Evolutionary conservation across 1,140 invertebrate species (phyloP).

Genomic region (Aphelinus certus): DNA sequence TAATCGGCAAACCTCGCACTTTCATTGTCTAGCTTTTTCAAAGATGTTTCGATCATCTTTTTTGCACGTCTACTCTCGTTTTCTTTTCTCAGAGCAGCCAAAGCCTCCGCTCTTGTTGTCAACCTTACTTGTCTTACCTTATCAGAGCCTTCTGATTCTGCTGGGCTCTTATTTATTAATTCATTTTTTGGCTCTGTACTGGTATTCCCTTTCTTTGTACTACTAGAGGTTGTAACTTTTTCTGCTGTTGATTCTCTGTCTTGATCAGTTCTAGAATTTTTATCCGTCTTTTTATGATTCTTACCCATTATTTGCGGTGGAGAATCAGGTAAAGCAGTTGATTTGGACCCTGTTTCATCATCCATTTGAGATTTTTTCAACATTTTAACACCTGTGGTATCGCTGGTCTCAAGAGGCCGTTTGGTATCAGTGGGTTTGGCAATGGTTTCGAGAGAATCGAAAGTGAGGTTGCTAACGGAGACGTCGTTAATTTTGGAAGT

Average conservation of each 20-base stretch:
- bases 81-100: slow-evolving; percentile 36
- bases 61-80: slow-evolving; percentile 35
- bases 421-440: no score
- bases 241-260: neutral
- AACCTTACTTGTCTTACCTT: slow-evolving; percentile 32
- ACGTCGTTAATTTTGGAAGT: no score
- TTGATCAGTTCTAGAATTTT: slow-evolving; percentile 3
- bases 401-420: no score
- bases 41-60: slow-evolving; percentile 33
- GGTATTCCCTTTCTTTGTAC: neutral
- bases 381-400: no score
- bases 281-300: no score
- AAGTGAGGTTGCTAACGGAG: no score
- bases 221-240: no score
- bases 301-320: no score
- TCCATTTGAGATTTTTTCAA: no score
- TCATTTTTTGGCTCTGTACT: neutral
- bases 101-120: slow-evolving; percentile 34
- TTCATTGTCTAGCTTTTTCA: slow-evolving; percentile 24
- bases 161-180: slow-evolving; percentile 8
- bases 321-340: no score
- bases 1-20: slow-evolving; percentile 29
- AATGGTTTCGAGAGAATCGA: no score
- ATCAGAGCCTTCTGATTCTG: slow-evolving; percentile 4
- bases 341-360: no score